Evolutionary conservation across 2,888 invertebrate genomes (phyloP), one percentile per base, ranked within the genome.

Genomic region (Dryocosmus kuriphilus): DNA sequence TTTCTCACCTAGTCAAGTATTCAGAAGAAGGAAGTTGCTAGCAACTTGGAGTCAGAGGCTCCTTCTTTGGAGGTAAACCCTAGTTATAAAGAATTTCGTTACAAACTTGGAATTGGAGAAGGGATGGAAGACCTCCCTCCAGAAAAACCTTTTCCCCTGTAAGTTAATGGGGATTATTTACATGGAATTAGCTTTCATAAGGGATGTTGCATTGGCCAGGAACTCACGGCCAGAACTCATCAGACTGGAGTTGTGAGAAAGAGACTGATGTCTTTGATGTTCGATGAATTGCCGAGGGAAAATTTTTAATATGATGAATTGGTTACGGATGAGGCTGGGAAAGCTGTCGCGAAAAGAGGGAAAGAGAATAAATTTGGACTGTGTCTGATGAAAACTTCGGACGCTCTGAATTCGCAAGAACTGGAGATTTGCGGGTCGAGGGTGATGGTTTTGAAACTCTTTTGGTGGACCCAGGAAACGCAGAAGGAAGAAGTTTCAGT

Each of bases 121-220:
- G 99, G 99, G 0, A 88, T 94, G 0, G 87, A 92, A 0, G 98
- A 99, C 88, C 92, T 98, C 78, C 96, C 96, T 1, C 94, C 95
- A 0, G 97, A 95, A 0, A 94, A 95, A 88, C 94, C 95, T 86
- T 96, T 98, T 85, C 99, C 99, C 1, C 92, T 99, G 76, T 99
- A 98, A 92, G 94, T 94, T 4, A 98, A 98, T 89, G 96, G 96
- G 89, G 98, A 99, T 92, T 97, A 97, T 89, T 93, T 98, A 55
- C 96, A 97, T 90, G 98, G 98, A 57, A 95, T 98, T 6, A 97
- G 97, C 92, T 98, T 99, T 89, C 96, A 97, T 87, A 99, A 99
- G 92, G 99, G 99, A 8, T 99, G 99, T 90, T 99, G 99, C 88
- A 95, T 99, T 79, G 99, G 99, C 0, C 99, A 99, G 92, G 99